Percentiles rank a stretch among this genome's conserved stretches.
phyloP scores from a whole-genome alignment of 2,113 vertebrate species.

The Chloroceryle aenea region DNA sequence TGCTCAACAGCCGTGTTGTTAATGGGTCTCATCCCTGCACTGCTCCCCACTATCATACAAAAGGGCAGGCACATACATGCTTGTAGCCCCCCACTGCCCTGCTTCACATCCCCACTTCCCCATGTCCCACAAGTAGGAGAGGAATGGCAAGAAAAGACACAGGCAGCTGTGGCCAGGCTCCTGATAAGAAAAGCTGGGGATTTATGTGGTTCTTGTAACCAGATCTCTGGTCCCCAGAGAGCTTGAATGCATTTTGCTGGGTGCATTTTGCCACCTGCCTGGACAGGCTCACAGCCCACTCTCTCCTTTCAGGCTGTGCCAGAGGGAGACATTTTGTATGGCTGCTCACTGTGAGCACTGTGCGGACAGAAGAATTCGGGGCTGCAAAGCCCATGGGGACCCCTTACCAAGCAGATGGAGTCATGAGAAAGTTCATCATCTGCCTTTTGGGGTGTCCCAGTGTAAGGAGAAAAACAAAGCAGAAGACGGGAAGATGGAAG shows the following conservation, averaged over 20 bases:
- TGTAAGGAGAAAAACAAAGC: background rate
- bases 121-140: fast-evolving
- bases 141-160: fast-evolving
- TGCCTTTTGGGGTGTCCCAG: background rate
- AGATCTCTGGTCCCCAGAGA: background rate
- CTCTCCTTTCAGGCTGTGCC: background rate
- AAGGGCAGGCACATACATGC: background rate
- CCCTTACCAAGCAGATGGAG: background rate
- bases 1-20: fast-evolving
- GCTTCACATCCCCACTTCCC: background rate
- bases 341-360: fast-evolving
- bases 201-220: background rate
- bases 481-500: background rate
- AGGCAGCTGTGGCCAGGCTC: background rate
- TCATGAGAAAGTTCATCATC: background rate
- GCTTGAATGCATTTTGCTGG: background rate
- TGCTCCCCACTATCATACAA: background rate
- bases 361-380: fast-evolving
- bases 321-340: fast-evolving
- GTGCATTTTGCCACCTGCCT: background rate
- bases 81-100: fast-evolving
- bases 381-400: background rate
- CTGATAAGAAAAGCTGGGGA: background rate
- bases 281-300: background rate
- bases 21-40: background rate